Conservation (phyloP, 2,888 invertebrate genomes). For the Marronus borbonicus region DNA sequence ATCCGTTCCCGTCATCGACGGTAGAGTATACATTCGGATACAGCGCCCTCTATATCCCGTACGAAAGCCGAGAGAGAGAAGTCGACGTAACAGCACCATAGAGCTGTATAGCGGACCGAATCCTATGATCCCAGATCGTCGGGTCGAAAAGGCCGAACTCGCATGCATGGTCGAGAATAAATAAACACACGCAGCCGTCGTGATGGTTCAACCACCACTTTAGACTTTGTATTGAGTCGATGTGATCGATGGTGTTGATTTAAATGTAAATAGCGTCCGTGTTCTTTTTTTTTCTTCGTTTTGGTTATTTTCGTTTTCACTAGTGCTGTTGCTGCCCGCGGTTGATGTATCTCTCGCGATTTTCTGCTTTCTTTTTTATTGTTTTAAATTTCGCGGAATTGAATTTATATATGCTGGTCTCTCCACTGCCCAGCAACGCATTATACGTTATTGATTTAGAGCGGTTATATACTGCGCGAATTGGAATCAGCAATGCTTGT, state of each 20-base stretch:
- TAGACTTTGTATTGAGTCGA: slow-evolving; percentile 44
- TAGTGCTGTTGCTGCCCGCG: neutral
- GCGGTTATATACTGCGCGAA: slow-evolving; percentile 15
- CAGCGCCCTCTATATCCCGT: slow-evolving; percentile 44
- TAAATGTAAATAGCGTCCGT: slow-evolving; percentile 46
- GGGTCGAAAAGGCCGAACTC: slow-evolving; percentile 23
- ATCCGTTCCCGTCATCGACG: slow-evolving; percentile 39
- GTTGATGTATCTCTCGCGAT: slow-evolving; percentile 6
- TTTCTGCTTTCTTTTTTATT: neutral
- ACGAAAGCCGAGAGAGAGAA: slow-evolving; percentile 27
- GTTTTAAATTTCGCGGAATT: slow-evolving; percentile 45
- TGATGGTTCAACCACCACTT: slow-evolving; percentile 39
- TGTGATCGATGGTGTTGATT: slow-evolving; percentile 47
- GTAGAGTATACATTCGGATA: slow-evolving; percentile 30
- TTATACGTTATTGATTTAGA: slow-evolving; percentile 37
- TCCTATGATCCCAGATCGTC: slow-evolving; percentile 16
- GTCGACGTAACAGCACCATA: slow-evolving; percentile 1
- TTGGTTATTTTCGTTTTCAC: slow-evolving; percentile 35
- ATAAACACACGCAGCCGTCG: slow-evolving; percentile 34
- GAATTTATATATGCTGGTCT: slow-evolving; percentile 36
- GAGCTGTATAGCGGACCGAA: neutral
- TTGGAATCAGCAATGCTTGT: slow-evolving; percentile 32
- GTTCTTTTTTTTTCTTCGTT: slow-evolving; percentile 13
- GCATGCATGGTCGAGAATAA: slow-evolving; percentile 40
- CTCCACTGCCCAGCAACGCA: slow-evolving; percentile 14